phyloP scores from a whole-genome alignment of 2,113 vertebrate genomes.

The Nothocercus nigrocapillus region DNA sequence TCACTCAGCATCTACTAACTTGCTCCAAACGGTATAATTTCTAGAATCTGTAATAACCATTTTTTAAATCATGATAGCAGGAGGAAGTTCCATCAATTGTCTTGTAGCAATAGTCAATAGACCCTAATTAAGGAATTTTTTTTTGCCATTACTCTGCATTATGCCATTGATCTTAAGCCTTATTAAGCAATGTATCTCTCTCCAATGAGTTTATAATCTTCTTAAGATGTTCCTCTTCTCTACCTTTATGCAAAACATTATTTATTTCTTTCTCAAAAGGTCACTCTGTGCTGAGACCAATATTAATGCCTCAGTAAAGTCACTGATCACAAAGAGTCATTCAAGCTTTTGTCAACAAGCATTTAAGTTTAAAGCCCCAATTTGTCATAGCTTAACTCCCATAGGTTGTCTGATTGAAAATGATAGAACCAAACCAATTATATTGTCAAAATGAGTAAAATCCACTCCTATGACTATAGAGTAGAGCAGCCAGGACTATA shows the following conservation, averaged over 20 bases:
- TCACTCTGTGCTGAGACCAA: not conserved
- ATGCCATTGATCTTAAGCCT: not conserved
- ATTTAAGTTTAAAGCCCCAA: not conserved
- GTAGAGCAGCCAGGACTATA: not conserved
- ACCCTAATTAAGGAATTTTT: not conserved
- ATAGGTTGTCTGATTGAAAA: not conserved
- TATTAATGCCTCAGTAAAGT: not conserved
- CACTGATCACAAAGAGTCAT: accelerated
- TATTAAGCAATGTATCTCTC: not conserved
- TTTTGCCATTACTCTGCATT: not conserved
- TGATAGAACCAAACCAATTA: not conserved
- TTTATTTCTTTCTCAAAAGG: not conserved
- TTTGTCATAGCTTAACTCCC: not conserved
- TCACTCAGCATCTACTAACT: not conserved
- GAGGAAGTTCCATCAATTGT: not conserved
- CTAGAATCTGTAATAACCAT: not conserved
- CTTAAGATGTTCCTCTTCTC: not conserved
- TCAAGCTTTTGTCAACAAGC: not conserved
- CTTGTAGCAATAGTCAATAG: not conserved
- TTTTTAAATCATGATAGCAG: not conserved
- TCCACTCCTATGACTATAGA: not conserved
- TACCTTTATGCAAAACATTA: not conserved
- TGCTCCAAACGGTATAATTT: not conserved
- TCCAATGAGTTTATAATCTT: not conserved
- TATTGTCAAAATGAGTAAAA: not conserved